Evolutionary conservation across 1,140 invertebrate species (phyloP), one percentile per base, ranked within the genome.

Genomic region (Listronotus oregonensis): DNA sequence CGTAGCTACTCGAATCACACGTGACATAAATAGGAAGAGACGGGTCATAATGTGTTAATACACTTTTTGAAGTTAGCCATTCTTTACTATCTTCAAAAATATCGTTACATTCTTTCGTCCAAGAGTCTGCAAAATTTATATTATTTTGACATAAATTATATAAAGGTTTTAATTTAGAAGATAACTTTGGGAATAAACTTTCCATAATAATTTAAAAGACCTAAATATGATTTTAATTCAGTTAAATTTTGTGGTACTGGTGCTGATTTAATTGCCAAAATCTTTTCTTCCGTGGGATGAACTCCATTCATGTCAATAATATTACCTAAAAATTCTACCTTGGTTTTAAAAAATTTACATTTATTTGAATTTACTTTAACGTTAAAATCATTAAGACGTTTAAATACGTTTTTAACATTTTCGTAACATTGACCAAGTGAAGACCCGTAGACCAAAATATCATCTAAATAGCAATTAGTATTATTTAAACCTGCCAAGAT

Each of bases 311-410:
- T 21, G 15, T 71, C 64, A 32, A 82, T 66, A 8, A 75, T 58
- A 56, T 81, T 73, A 6, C 80, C 81, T 44, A 81, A 71, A 67
- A 77, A 80, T 40, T 71, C 61, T 12, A 80, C 51, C 56, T 72
- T 70, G 10, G 46, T 42, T 61, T 60, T 27, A 51, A 67, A n/a
- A n/a, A 73, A 73, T 50, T 62, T 67, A 64, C 72, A 73, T 60
- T 78, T 74, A 27, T 54, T 60, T 66, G 49, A 15, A 62, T 76
- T 76, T 3, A 76, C 34, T 64, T 67, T 74, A n/a, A 76, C 65
- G 54, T 68, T 73, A 57, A 60, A 64, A 11, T 43, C 14, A 15
- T 59, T 15, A 31, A 67, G 46, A 14, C 50, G 0, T 32, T 44
- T 17, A n/a, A 66, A 34, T 37, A 73, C 67, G 34, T 57, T 57